These are phyloP conservation scores for Tipula unca DNA, from an alignment of 2,888 invertebrate genomes.

Conservation along the genomic window DNA sequence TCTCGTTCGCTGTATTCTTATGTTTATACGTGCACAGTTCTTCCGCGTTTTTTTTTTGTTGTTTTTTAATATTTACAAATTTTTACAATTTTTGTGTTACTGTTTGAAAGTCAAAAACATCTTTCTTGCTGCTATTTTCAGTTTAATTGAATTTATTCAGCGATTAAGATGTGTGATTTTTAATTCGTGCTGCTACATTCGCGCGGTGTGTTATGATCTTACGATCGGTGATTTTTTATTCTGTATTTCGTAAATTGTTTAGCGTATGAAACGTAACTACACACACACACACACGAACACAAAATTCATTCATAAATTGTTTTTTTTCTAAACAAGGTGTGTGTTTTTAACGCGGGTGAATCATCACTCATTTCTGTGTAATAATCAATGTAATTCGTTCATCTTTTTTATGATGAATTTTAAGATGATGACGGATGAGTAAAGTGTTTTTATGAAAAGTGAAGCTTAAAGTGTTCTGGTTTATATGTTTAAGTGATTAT, in stretches of 20 bases:
- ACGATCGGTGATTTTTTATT: not conserved
- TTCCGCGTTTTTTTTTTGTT: not conserved
- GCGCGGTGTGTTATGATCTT: not conserved
- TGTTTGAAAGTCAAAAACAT: constrained; percentile 2
- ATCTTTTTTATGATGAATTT: not conserved
- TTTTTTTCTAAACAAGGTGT: not conserved
- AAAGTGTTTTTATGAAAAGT: not conserved
- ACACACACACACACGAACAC: not conserved
- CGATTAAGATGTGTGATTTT: not conserved
- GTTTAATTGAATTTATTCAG: not conserved
- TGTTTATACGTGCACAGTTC: not conserved
- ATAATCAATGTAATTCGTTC: not conserved
- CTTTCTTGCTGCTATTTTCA: not conserved
- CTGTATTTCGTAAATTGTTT: not conserved
- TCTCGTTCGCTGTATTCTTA: not conserved
- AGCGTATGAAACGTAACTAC: not conserved
- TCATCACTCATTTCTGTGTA: not conserved
- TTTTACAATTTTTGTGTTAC: not conserved
- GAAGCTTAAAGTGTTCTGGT: not conserved
- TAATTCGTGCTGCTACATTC: not conserved
- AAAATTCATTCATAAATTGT: not conserved
- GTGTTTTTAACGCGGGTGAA: not conserved
- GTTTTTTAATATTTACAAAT: not conserved
- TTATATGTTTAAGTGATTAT: not conserved
- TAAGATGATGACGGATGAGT: not conserved